These are phyloP conservation scores for Eurystomus glaucurus DNA, from an alignment of 2,797 vertebrate genomes.

Conservation along the genomic window DNA sequence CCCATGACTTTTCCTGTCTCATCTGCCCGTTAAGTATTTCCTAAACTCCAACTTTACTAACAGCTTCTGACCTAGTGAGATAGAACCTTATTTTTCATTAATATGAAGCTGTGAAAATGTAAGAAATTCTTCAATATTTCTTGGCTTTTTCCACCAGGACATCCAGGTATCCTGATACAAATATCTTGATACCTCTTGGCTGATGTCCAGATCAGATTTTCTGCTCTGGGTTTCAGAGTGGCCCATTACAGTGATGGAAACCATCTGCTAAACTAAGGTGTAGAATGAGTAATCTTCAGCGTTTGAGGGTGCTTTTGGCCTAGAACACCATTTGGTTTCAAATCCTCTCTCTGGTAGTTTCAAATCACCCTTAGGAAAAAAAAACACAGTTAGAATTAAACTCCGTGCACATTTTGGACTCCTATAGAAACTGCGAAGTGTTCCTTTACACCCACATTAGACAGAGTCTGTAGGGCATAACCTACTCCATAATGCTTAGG, in stretches of 20 bases:
- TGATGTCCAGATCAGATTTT: background rate
- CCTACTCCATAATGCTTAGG: slow-evolving; percentile 24
- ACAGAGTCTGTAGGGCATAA: slow-evolving; percentile 24
- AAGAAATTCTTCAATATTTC: background rate
- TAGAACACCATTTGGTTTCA: background rate
- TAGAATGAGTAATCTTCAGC: background rate
- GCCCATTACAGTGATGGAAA: background rate
- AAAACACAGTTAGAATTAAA: background rate
- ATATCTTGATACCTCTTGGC: background rate
- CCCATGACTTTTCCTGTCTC: background rate
- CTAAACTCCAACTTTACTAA: background rate
- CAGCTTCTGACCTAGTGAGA: background rate
- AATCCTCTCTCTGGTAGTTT: background rate
- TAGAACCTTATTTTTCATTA: background rate
- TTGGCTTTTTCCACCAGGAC: background rate
- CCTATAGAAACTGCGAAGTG: background rate
- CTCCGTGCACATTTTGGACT: slow-evolving; percentile 1
- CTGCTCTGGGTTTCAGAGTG: background rate
- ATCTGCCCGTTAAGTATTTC: background rate
- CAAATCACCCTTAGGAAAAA: background rate
- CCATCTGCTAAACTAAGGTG: background rate
- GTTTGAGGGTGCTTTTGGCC: background rate
- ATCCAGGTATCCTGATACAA: slow-evolving; percentile 10
- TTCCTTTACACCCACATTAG: background rate
- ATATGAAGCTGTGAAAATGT: background rate